Conservation (phyloP, 2,113 vertebrate species). For the Antechinus flavipes region DNA sequence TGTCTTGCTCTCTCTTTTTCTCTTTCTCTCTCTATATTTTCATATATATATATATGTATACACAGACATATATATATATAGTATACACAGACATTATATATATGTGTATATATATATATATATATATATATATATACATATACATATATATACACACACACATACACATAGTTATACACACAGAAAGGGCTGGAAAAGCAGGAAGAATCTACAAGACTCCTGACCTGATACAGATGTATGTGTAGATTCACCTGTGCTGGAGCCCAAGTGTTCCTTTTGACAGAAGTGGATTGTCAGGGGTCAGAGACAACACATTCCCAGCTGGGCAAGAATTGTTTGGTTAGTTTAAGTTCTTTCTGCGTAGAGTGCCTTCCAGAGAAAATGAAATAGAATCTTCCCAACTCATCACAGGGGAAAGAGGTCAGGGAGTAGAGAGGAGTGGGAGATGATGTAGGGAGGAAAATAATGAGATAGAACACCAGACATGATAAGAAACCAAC, state of each 20-base stretch:
- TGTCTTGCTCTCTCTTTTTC: too few species aligned
- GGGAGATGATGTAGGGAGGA: conserved; percentile 49
- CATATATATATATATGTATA: too few species aligned
- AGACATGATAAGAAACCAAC: conserved; percentile 51
- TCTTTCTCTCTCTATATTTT: too few species aligned
- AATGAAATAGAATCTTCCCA: conserved; percentile 65
- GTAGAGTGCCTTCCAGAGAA: conserved; percentile 47
- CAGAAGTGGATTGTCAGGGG: conserved; percentile 19
- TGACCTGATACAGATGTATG: neutral
- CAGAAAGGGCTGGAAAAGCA: neutral
- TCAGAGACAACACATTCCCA: neutral
- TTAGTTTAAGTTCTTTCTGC: conserved; percentile 58
- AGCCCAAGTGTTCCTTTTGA: conserved; percentile 15
- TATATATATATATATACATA: too few species aligned
- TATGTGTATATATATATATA: too few species aligned
- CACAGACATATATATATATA: too few species aligned
- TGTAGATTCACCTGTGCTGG: neutral
- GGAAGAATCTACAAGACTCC: neutral
- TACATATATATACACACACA: too few species aligned
- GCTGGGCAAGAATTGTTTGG: conserved; percentile 26
- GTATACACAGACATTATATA: too few species aligned
- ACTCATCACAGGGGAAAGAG: conserved; percentile 46
- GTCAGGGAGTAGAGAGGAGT: conserved; percentile 62
- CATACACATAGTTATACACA: neutral
- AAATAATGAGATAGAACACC: conserved; percentile 60